Base-by-base conservation (phyloP, 2,113 vertebrate species). In the Corydoras sp. region DNA sequence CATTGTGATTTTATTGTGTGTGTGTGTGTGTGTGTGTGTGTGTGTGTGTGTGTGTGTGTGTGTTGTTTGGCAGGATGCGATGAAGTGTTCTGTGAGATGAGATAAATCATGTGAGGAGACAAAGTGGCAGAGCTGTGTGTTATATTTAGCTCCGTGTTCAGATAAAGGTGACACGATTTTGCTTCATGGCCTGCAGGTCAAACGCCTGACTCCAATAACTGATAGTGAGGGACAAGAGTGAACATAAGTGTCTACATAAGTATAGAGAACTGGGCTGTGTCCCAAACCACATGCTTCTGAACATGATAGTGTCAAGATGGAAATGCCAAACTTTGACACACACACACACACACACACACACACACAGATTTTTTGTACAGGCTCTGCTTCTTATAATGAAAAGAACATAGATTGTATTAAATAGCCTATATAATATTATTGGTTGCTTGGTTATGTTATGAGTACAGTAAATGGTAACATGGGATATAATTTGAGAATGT, bases 21-120 rank as follows among this genome's bases (percentile, higher is more conserved):
- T 24, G 18, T 24, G 51, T 14, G 13, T 14, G 9, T 10, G 10
- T 53, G 51, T 53, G 51, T 53, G 51, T 53, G 51, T 30, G 13
- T 24, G 51, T 54, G 31, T 18, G 31, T n/a, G 62, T 48, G 62
- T 65, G n/a, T 65, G 35, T 63, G 62, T 63, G 35, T n/a, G n/a
- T n/a, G n/a, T n/a, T n/a, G n/a, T 65, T 43, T 54, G 43, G 4
- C 18, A 12, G 49, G 11, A 9, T 9, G 49, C 11, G 49, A 1
- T 53, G 51, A 53, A 53, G 51, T 12, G 51, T 14, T 5, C 13
- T 53, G 51, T 53, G 51, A 53, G 10, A 53, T 53, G 10, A 43
- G 35, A 43, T 43, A 43, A 43, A 43, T 43, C 35, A 43, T 43
- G 35, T 43, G 35, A 43, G 35, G 35, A 43, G 35, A 43, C 35